Evolutionary conservation across 2,888 invertebrate genomes (phyloP), one percentile per base, ranked within the genome.

Genomic region (Rhimphoctona megacephalus): DNA sequence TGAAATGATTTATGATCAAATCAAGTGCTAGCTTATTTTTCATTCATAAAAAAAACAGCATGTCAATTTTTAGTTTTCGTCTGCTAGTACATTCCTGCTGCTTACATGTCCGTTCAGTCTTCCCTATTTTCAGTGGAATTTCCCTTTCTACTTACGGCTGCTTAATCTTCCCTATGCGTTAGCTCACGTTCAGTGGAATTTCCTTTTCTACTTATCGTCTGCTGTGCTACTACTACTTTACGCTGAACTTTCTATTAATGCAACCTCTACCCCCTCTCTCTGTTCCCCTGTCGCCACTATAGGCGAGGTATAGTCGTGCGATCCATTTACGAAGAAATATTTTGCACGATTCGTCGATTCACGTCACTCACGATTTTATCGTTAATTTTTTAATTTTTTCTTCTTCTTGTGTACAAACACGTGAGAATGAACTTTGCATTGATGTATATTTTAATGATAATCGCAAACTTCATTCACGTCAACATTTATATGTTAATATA

Each of bases 161-260:
- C 11, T 19, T 33, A 49, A 7, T 39, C 61, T 46, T 43, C 43
- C 39, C 33, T 22, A 70, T 25, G 33, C 43, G 19, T 46, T 36
- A 14, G n/a, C 19, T 8, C 14, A 30, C 49, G n/a, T 30, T 39
- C 17, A 3, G 54, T 22, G 33, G 36, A 73, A 39, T 76, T 54
- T 61, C 69, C 66, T 19, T 74, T 57, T 77, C 61, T 57, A 66
- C 57, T 69, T 78, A 57, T 77, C 85, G 70, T 70, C 61, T 64
- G 57, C 66, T 64, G 6, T 14, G 52, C 30, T 36, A 36, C 30
- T 46, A 52, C 33, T 73, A 73, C 76, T 33, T 64, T 30, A 61
- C 80, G 39, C 46, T 46, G 30, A 19, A 61, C 77, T 66, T 70
- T 64, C 57, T 69, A 52, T 54, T 30, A 52, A 36, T 54, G 73